Base-by-base conservation (phyloP, 2,888 invertebrate genomes). In the Helleia helle region DNA sequence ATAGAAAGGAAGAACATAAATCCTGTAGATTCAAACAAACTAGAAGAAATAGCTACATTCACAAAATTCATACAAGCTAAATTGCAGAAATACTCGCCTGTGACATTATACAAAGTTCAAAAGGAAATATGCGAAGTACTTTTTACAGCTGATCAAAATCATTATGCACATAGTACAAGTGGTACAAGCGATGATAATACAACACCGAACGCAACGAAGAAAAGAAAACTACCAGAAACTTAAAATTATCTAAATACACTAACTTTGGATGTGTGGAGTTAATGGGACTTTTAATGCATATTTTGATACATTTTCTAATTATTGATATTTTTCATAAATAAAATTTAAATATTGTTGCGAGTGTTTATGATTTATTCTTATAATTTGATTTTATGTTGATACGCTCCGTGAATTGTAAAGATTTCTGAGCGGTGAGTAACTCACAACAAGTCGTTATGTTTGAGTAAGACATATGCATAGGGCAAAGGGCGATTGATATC, bases 81-180 rank as follows among this genome's bases (percentile, higher is more conserved):
- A 55, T 65, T 71, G 66, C 67, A 57, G 43, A 66, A 59, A 42
- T 70, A 69, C 40, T 47, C 56, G 1, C 52, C 58, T 22, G 41
- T 40, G 4, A 62, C 60, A 1, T 62, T 62, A 44, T 64, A 63
- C 22, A 48, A 52, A 2, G 65, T 70, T 17, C 66, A 71, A 44
- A 58, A 59, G 41, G 63, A 59, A 3, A 68, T 71, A 40, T 68
- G 64, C 44, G 58, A 70, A 3, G 52, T 71, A 27, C 61, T 71
- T 50, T 69, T 66, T 27, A 62, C 58, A 45, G 67, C 71, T 14
- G 71, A 71, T 47, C 56, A 58, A 42, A 54, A 56, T 39, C 41
- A 41, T 28, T 62, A 51, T 15, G 43, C 47, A 7, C 11, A 13
- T 13, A 12, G 2, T 7, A 12, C 9, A 17, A 13, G 13, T 14